Base-by-base conservation (phyloP, 2,888 invertebrate genomes). In the Pollenia amentaria region DNA sequence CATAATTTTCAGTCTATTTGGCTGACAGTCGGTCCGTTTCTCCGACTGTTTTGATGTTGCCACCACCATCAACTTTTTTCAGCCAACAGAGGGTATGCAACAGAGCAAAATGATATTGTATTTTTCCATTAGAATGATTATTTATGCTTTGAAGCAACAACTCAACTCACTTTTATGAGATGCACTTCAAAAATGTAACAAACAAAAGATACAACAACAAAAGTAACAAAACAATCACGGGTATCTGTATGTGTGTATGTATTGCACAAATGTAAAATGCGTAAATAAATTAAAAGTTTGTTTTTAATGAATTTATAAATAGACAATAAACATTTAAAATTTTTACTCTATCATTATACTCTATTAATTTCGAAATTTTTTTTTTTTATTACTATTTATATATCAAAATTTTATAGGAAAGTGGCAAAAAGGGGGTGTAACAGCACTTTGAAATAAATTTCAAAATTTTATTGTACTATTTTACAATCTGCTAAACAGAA, bases 61-160 rank as follows among this genome's bases (percentile, higher is more conserved):
- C 77, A 84, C 72, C 83, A 48, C 29, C 48, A 51, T 16, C 40
- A 75, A 29, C 29, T 29, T 29, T 29, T 29, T 29, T 18, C 7
- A 65, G n/a, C 29, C 21, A 40, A 29, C n/a, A 38, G 38, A 48
- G 57, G 18, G 4, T 29, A 57, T 72, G 60, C 67, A 81, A 75
- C 73, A 78, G 73, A 29, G 55, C 42, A 67, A 72, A 78, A 84
- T 67, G 57, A 78, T 73, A 73, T 84, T 84, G 51, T 78, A 78
- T 78, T 78, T 84, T 84, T 84, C 77, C 83, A 84, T 84, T 72
- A 84, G 78, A 84, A 72, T 84, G 78, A 84, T 84, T 82, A 82
- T 76, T 82, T 76, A 76, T 82, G 67, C 75, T 82, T 67, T 42
- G 40, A 57, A 75, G 55, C 60, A 82, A 69, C 75, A 60, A 72